Base-by-base conservation (phyloP, 2,113 vertebrate species). In the Colius striatus region DNA sequence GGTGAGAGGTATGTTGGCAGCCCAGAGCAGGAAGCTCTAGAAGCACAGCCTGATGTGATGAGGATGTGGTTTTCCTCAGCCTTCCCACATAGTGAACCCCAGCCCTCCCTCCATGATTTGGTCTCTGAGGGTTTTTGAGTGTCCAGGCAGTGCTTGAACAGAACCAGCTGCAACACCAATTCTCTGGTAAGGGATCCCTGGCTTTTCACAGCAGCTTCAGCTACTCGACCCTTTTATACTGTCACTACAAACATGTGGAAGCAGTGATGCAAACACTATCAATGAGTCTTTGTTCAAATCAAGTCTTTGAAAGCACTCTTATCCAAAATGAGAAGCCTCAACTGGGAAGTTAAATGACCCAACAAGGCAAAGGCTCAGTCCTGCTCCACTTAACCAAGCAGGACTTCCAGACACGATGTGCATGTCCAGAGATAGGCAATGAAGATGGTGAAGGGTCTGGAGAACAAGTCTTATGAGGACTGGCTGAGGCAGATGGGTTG, bases 1-100 rank as follows among this genome's bases (percentile, higher is more conserved):
- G 45, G 13, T 41, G 38, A 72, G 20, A 53, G 3, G 11, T 58
- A 50, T 5, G 23, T 6, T 0, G 0, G 23, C 25, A 87, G 29
- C 29, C 11, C 45, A 21, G 36, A 87, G 58, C 22, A 41, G 1
- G 1, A 63, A 45, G 32, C 22, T 60, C 41, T 83, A 77, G 29
- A 29, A 38, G 51, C 34, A 55, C 29, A 63, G 72, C 50, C 29
- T 0, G 3, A 2, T 11, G 5, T 21, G 47, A 17, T 3, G 0
- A 80, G 57, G 51, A 81, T 4, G 16, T 50, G 51, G 14, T 76
- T 76, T 92, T 51, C 38, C 55, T 77, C 25, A 23, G 48, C 6
- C 6, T 67, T 85, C 73, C 47, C 32, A 13, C 15, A 15, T 45
- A 11, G 17, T 70, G 25, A 79, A 16, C 43, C 32, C 88, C 51